phyloP scores from a whole-genome alignment of 2,797 vertebrate species.

The Hoplostethus mediterraneus region DNA sequence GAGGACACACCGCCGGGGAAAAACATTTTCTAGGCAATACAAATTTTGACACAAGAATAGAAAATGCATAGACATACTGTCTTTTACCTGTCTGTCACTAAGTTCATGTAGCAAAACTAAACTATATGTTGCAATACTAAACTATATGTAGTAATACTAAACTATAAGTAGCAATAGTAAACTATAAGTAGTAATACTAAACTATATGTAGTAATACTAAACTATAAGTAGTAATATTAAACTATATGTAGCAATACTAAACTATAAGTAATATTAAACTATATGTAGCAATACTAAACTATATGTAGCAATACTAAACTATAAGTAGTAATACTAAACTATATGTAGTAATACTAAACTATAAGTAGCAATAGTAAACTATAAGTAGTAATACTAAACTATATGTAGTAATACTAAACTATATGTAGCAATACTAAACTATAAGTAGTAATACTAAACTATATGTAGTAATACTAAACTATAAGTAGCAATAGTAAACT shows the following conservation, averaged over 20 bases:
- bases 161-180: too few relatives aligned
- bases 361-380: background rate
- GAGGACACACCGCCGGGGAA: too few relatives aligned
- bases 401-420: background rate
- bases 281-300: background rate
- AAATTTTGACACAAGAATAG: too few relatives aligned
- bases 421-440: conserved; percentile 35
- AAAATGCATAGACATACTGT: too few relatives aligned
- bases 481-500: conserved; percentile 20
- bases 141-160: too few relatives aligned
- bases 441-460: conserved; percentile 1
- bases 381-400: background rate
- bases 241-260: conserved; percentile 18
- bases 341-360: too few relatives aligned
- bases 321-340: background rate
- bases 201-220: background rate
- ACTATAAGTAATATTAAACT: background rate
- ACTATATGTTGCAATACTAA: background rate
- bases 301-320: background rate
- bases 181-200: too few relatives aligned
- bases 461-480: background rate
- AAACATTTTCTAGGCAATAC: too few relatives aligned
- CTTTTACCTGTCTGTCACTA: too few relatives aligned
- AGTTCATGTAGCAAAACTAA: background rate
- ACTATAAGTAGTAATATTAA: background rate